phyloP scores from a whole-genome alignment of 2,797 vertebrate genomes.

The Diglossa cyanea region DNA sequence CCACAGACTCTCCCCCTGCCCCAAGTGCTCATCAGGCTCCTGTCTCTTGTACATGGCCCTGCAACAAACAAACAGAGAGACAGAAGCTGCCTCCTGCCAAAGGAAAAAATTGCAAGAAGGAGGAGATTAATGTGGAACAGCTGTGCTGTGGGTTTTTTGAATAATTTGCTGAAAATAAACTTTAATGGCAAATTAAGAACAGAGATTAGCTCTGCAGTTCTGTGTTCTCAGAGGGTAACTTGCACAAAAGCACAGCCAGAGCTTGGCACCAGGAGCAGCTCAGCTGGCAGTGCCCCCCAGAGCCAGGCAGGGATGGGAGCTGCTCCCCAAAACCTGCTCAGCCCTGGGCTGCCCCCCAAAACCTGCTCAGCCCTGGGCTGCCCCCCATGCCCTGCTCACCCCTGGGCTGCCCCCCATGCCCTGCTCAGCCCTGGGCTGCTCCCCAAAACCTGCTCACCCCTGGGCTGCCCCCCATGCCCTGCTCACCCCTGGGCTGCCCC shows the following conservation, averaged over 20 bases:
- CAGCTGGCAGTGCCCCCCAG: accelerated
- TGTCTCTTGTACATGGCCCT: not conserved
- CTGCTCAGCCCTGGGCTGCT: no score
- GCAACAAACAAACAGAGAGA: not conserved
- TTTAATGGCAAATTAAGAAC: conserved; percentile 54
- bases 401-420: no score
- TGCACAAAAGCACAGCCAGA: not conserved
- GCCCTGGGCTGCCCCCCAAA: no score
- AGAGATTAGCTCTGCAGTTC: conserved; percentile 15
- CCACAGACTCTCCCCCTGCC: not conserved
- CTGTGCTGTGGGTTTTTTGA: conserved; percentile 49
- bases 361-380: no score
- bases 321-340: no score
- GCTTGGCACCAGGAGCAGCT: not conserved
- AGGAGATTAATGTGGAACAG: conserved; percentile 44
- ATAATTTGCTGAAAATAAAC: conserved; percentile 63
- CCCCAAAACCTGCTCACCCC: no score
- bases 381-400: no score
- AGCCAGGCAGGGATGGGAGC: not conserved
- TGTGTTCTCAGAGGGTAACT: not conserved
- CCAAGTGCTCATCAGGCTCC: not conserved
- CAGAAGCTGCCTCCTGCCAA: not conserved
- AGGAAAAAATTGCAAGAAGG: conserved; percentile 26
- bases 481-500: no score
- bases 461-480: no score